phyloP scores from a whole-genome alignment of 1,140 invertebrate genomes.

The Apocrypta bakeri region DNA sequence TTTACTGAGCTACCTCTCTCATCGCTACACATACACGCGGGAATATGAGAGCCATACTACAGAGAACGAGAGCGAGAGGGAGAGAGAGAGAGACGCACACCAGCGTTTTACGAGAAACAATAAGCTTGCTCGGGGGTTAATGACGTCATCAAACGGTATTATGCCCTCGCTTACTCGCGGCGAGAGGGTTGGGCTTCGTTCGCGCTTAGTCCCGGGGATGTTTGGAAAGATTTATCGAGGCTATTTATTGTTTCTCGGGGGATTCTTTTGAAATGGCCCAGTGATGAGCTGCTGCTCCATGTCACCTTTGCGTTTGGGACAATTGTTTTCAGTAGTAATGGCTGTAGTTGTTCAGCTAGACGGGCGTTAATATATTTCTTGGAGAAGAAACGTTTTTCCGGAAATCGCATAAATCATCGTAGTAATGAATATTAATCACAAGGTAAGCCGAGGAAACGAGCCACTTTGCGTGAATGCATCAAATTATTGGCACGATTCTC shows the following conservation, averaged over 20 bases:
- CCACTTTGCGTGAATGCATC: not conserved
- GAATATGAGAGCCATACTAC: not conserved
- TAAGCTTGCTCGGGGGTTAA: slow-evolving; percentile 61
- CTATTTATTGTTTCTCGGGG: not conserved
- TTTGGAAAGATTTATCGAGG: slow-evolving; percentile 3
- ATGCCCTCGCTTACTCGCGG: slow-evolving; percentile 47
- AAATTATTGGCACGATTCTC: slow-evolving; percentile 22
- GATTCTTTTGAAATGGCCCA: not conserved
- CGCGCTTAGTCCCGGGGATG: not conserved
- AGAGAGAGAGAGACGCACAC: not conserved
- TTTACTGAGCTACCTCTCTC: not conserved
- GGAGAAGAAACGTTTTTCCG: not conserved
- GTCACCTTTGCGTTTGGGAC: too few species aligned
- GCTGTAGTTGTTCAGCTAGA: too few species aligned
- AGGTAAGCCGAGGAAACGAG: not conserved
- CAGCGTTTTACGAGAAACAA: slow-evolving; percentile 65
- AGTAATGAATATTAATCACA: slow-evolving; percentile 15
- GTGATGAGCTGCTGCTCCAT: too few species aligned
- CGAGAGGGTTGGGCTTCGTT: slow-evolving; percentile 52
- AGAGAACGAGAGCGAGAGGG: not conserved
- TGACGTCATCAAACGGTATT: slow-evolving; percentile 64
- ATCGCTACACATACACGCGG: not conserved
- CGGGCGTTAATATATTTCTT: too few species aligned
- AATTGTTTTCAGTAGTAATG: not conserved
- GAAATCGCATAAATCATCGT: not conserved